Base-by-base conservation (phyloP, 2,797 vertebrate genomes). In the Poecilia gillii region DNA sequence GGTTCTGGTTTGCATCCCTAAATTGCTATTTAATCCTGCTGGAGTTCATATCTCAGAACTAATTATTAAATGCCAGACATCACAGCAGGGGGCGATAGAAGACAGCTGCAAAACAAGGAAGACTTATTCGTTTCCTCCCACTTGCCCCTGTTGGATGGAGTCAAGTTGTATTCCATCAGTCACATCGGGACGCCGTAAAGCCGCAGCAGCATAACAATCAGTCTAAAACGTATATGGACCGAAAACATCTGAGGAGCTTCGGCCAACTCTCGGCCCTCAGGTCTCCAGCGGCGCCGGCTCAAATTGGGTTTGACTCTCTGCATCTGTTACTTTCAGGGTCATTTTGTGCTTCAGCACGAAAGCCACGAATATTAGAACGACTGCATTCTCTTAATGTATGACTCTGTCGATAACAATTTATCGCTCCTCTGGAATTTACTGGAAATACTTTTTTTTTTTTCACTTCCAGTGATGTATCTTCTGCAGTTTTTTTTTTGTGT, bases 121-220 rank as follows among this genome's bases (percentile, higher is more conserved):
- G 89, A 84, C 82, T 79, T 77, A 3, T 25, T 68, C 75, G 82
- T 86, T 81, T 89, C 79, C 73, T 79, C 86, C 45, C 70, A 77
- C 1, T 46, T 64, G 85, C 81, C 87, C 86, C 88, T 90, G 84
- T 55, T 86, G 75, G 76, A 85, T 79, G 85, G 81, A 88, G 86
- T 89, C 89, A 87, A 87, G 83, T 59, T 80, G 81, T 88, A 83
- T 75, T 88, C 87, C 87, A 92, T 91, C 89, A 88, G 72, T 91
- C 88, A 74, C 73, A 89, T 84, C 76, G 78, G 82, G 9, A 59
- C 68, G 28, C 59, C 0, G 80, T 84, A 85, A 89, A 66, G 73
- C 68, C 75, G 81, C 84, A 73, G 77, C 81, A 74, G 82, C 81
- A 80, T 79, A 77, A 62, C 86, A 90, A 91, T 91, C 90, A 88